Base-by-base conservation (phyloP, 1,140 invertebrate genomes). In the Drosophila bocki region DNA sequence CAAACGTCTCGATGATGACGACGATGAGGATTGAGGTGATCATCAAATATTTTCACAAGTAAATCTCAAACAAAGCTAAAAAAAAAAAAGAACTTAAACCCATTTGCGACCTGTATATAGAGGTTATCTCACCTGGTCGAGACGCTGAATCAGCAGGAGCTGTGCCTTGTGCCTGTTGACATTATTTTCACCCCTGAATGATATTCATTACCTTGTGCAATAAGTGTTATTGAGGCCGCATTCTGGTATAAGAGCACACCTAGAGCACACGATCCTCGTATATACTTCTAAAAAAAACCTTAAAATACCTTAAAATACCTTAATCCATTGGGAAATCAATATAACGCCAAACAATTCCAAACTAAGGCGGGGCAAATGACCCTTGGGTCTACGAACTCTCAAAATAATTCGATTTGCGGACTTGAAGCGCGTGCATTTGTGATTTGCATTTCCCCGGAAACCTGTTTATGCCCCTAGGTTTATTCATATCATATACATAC, bases 1-100 rank as follows among this genome's bases (percentile, higher is more conserved):
- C 32, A 54, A 63, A 15, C 65, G 57, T n/a, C 17, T 80, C 17
- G 64, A 70, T 8, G 93, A 78, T n/a, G 69, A 69, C 26, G 69
- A 80, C 26, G 63, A 80, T 8, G 60, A 78, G 42, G 47, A 60
- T 77, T 8, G 60, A 78, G 42, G 47, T 15, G 13, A 44, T 8
- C 57, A 45, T n/a, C n/a, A n/a, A n/a, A n/a, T n/a, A n/a, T 13
- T 13, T 11, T 9, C 39, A 26, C 44, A 33, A 59, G 33, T 22
- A 74, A 45, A 81, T 76, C 56, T 72, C 76, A 65, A 79, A 45
- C 9, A 11, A 17, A 26, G 3, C 26, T 22, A 22, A 22, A 29
- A 29, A 29, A 29, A 29, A 29, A 29, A 5, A 58, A 26, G 19
- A 22, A 33, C 13, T 9, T 35, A 59, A 45, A 29, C 57, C 12